Evolutionary conservation across 2,113 vertebrate species (phyloP), one percentile per base, ranked within the genome.

Genomic region (Hemiprocne comata): DNA sequence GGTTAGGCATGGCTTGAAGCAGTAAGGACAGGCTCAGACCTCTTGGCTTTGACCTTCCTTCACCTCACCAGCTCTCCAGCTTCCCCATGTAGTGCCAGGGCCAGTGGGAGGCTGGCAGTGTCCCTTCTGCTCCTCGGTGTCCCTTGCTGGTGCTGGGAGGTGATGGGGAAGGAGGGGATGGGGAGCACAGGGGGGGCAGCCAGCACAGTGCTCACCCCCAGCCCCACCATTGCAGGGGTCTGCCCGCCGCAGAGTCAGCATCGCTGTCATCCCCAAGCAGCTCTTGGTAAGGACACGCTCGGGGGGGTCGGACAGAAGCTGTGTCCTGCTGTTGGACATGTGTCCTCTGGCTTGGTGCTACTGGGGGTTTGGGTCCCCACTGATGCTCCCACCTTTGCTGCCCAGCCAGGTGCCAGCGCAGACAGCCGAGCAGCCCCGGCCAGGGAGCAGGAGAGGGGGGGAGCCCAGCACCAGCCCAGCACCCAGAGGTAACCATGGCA

Each of bases 211-310:
- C 77, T 95, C 66, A 95, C 61, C 58, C 36, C n/a, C 33, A 38
- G 62, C 81, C 58, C 85, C 82, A 85, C 71, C n/a, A 1, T 94
- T 79, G 79, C 80, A 98, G 98, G 96, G 71, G 16, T 92, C 70
- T 38, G 36, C 91, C 10, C 98, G 98, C 9, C 97, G 98, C 51
- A 97, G 98, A n/a, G 94, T 99, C 97, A 98, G 98, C 81, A 89
- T 98, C 4, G 98, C 98, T 2, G 70, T 99, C 33, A 98, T 99
- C 95, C 91, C 98, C 69, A 98, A 85, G 67, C 97, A 98, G 88
- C 87, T 87, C 77, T 90, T 97, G 97, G 97, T 98, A 94, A 96
- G 93, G 66, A 76, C 16, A 3, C 0, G 1, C 1, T 1, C 0
- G 0, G 26, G 53, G 53, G 53, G 53, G 46, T 48, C 7, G 1